phyloP scores from a whole-genome alignment of 1,140 invertebrate genomes.

The Atta cephalotes region DNA sequence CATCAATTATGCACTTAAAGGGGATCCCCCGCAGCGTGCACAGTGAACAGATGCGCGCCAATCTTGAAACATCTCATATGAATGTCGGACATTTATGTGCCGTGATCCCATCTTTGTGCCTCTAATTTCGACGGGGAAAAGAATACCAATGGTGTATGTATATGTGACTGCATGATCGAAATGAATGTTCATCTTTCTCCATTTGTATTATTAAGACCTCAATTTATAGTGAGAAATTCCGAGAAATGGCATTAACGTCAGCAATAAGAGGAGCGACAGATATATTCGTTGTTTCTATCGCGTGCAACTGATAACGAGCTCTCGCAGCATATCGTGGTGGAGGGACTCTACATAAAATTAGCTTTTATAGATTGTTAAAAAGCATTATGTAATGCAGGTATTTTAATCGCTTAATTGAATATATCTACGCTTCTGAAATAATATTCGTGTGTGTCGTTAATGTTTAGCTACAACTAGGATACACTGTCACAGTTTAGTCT shows the following conservation, averaged over 20 bases:
- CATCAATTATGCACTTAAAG: constrained; percentile 61
- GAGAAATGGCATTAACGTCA: constrained; percentile 2
- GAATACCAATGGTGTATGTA: neutral
- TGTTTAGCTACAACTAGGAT: neutral
- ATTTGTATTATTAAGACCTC: neutral
- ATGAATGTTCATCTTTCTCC: neutral
- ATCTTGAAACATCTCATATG: constrained; percentile 32
- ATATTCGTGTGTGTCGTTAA: neutral
- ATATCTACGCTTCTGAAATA: constrained; percentile 58
- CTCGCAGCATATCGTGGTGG: constrained; percentile 10
- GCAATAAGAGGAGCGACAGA: neutral
- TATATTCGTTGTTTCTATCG: constrained; percentile 26
- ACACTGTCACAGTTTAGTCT: neutral
- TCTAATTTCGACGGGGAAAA: constrained; percentile 20
- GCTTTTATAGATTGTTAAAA: constrained; percentile 55
- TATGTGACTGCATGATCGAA: neutral
- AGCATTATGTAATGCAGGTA: constrained; percentile 7
- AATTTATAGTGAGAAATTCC: constrained; percentile 1
- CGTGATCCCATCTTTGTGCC: constrained; percentile 1
- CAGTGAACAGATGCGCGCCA: constrained; percentile 48
- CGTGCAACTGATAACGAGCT: constrained; percentile 11
- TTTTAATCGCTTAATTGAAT: constrained; percentile 65
- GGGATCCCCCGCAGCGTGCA: constrained; percentile 27
- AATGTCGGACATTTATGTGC: constrained; percentile 32
- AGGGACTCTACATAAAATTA: neutral